These are phyloP conservation scores for Brachyptera risi DNA, from an alignment of 2,888 invertebrate species.

Conservation along the genomic window DNA sequence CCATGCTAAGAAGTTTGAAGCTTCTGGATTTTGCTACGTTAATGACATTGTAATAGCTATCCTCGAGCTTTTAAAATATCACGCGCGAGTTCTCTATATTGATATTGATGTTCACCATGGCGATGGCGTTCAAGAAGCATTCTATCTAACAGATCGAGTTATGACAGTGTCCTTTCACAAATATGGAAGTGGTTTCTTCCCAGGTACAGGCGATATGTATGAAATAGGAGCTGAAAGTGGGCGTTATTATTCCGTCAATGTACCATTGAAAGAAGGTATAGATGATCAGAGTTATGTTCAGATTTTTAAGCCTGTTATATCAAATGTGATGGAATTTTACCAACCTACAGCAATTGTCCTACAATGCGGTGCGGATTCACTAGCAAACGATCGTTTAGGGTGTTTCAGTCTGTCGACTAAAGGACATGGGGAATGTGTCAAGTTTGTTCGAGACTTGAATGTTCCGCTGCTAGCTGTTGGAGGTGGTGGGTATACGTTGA, in stretches of 20 bases:
- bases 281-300: slow-evolving; percentile 90
- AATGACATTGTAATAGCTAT: slow-evolving; percentile 99
- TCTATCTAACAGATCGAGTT: slow-evolving; percentile 93
- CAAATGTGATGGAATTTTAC: slow-evolving; percentile 93
- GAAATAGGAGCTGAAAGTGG: slow-evolving; percentile 96
- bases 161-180: slow-evolving; percentile 99
- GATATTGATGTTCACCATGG: slow-evolving; percentile 99
- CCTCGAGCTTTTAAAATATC: slow-evolving; percentile 88
- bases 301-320: slow-evolving; percentile 92
- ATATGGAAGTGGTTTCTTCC: slow-evolving; percentile 96
- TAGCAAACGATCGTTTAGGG: slow-evolving; percentile 91
- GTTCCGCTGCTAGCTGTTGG: slow-evolving; percentile 89
- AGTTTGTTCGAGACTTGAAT: slow-evolving; percentile 88
- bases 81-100: slow-evolving; percentile 92
- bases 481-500: slow-evolving; percentile 82
- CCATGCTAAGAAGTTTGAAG: slow-evolving; percentile 99
- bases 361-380: slow-evolving; percentile 97
- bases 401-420: slow-evolving; percentile 94
- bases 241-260: slow-evolving; percentile 95
- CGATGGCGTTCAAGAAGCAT: slow-evolving; percentile 96
- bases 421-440: slow-evolving; percentile 97
- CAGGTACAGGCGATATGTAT: slow-evolving; percentile 98
- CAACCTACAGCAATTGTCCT: slow-evolving; percentile 94
- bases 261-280: slow-evolving; percentile 95
- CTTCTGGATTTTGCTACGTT: slow-evolving; percentile 98